These are phyloP conservation scores for Drosophila prostipennis DNA, from an alignment of 2,888 invertebrate species.

Conservation along the genomic window DNA sequence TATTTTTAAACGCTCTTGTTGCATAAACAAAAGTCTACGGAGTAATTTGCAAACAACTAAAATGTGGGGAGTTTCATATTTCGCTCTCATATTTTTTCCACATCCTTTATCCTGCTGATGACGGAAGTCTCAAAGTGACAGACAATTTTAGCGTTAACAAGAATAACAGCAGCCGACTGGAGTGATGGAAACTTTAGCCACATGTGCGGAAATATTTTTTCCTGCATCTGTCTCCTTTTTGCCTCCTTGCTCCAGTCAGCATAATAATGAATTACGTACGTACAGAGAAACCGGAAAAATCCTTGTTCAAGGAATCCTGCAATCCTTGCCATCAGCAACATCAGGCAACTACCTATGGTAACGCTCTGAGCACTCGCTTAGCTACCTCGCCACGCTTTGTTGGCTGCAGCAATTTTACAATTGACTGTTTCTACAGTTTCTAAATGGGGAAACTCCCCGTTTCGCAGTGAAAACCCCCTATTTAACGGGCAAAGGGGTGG, in stretches of 20 bases:
- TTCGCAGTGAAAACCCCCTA: background rate
- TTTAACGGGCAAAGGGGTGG: slow-evolving; percentile 4
- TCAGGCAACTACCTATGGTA: slow-evolving; percentile 30
- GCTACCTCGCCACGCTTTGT: slow-evolving; percentile 56
- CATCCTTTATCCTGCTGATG: slow-evolving; percentile 40
- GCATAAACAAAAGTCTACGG: slow-evolving; percentile 3
- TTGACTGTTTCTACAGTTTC: slow-evolving; percentile 62
- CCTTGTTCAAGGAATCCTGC: slow-evolving; percentile 18
- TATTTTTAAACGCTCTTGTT: slow-evolving; percentile 8
- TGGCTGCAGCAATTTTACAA: slow-evolving; percentile 75
- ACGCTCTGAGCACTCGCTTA: slow-evolving; percentile 33
- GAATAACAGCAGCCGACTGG: slow-evolving; percentile 44
- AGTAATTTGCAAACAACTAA: slow-evolving; percentile 14
- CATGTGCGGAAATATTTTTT: slow-evolving; percentile 59
- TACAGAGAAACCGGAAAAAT: slow-evolving; percentile 8
- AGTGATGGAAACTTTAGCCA: slow-evolving; percentile 48
- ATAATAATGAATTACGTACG: slow-evolving; percentile 32
- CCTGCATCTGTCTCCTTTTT: slow-evolving; percentile 14
- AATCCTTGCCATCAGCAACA: slow-evolving; percentile 31
- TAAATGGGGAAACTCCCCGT: slow-evolving; percentile 7
- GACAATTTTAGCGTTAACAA: slow-evolving; percentile 74
- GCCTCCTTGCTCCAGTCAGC: slow-evolving; percentile 22
- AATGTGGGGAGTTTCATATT: slow-evolving; percentile 25
- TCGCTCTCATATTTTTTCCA: slow-evolving; percentile 10
- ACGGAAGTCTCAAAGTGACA: slow-evolving; percentile 74